Conservation (phyloP, 2,888 invertebrate species). For the Xestia rhomboidea region DNA sequence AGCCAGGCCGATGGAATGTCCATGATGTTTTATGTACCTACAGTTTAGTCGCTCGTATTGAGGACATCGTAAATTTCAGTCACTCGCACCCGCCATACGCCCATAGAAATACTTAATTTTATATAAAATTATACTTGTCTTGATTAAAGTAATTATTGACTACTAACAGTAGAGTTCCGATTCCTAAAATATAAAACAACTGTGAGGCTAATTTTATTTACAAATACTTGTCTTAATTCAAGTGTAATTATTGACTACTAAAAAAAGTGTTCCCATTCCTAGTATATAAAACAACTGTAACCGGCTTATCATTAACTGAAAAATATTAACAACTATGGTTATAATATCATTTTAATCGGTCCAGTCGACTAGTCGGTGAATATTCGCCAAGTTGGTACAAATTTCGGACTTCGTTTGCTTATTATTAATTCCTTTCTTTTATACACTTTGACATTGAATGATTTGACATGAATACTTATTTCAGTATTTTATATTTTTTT, state of each 20-base stretch:
- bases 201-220: neutral
- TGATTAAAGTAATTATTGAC: neutral
- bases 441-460: too few species aligned
- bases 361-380: neutral
- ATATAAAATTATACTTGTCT: too few species aligned
- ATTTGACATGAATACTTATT: too few species aligned
- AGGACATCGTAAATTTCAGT: neutral
- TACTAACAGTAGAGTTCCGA: too few species aligned
- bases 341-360: neutral
- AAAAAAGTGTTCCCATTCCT: neutral
- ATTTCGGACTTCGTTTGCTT: too few species aligned
- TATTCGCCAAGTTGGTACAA: neutral
- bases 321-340: neutral
- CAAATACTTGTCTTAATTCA: neutral
- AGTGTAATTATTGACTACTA: neutral
- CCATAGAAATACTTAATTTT: neutral
- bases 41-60: neutral
- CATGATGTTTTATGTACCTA: neutral
- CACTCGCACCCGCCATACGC: neutral
- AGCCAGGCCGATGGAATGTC: neutral
- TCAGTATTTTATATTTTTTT: too few species aligned
- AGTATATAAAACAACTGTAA: neutral
- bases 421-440: too few species aligned
- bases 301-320: neutral
- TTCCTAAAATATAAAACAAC: too few species aligned